These are phyloP conservation scores for Osmerus mordax DNA, from an alignment of 2,113 vertebrate genomes.

Conservation along the genomic window DNA sequence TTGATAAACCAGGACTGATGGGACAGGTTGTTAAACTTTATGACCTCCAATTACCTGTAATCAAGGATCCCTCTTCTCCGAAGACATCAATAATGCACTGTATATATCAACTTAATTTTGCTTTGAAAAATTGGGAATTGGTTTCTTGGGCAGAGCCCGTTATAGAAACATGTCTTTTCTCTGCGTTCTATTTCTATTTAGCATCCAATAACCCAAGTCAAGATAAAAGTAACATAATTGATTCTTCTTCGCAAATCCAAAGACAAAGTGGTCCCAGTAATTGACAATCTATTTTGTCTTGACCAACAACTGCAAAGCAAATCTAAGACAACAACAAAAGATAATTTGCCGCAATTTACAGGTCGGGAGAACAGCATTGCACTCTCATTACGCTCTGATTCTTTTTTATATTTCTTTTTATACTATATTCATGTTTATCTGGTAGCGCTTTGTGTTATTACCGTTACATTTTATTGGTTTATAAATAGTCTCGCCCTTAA, in stretches of 20 bases:
- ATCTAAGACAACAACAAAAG: constrained; percentile 47
- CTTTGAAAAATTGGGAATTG: constrained; percentile 45
- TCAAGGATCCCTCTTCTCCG: constrained; percentile 32
- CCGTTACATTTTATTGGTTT: neutral
- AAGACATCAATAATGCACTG: constrained; percentile 41
- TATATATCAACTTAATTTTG: constrained; percentile 32
- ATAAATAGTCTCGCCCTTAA: no score
- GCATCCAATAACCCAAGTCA: constrained; percentile 36
- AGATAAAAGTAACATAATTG: constrained; percentile 61
- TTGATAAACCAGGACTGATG: constrained; percentile 35
- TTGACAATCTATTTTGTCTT: constrained; percentile 56
- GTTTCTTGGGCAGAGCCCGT: constrained; percentile 44
- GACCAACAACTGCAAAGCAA: constrained; percentile 35
- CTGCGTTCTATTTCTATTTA: constrained; percentile 59
- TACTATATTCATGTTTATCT: constrained; percentile 24
- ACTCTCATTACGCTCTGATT: constrained; percentile 23
- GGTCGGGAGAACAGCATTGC: constrained; percentile 31
- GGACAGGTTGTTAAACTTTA: constrained; percentile 40
- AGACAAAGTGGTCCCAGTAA: constrained; percentile 57
- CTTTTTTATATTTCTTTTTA: constrained; percentile 45
- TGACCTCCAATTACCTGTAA: constrained; percentile 51
- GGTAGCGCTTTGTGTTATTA: neutral
- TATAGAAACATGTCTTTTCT: constrained; percentile 45
- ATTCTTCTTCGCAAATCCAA: constrained; percentile 62
- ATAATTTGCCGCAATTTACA: constrained; percentile 33